Conservation (phyloP, 2,113 vertebrate genomes). For the Neodon shergylaensis region DNA sequence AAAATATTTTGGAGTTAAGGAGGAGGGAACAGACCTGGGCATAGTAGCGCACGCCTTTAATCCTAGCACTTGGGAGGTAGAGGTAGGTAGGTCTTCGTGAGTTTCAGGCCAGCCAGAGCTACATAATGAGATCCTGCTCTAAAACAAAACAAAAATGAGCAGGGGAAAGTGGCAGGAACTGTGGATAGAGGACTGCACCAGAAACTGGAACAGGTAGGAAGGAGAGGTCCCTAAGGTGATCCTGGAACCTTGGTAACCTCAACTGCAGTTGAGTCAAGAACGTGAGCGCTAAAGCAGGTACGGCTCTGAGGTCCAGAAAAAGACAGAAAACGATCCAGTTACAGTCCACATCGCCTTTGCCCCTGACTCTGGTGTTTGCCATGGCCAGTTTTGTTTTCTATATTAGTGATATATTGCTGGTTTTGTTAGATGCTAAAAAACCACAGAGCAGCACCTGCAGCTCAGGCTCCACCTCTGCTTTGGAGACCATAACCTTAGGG, state of each 20-base stretch:
- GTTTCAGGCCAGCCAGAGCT: background rate
- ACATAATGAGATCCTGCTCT: background rate
- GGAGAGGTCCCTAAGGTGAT: background rate
- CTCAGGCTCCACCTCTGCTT: background rate
- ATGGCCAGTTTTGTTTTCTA: background rate
- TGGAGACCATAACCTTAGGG: background rate
- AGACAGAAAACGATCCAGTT: background rate
- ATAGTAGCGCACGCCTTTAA: background rate
- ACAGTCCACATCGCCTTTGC: background rate
- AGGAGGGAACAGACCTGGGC: background rate
- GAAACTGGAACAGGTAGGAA: background rate
- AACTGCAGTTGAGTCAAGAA: slow-evolving; percentile 19
- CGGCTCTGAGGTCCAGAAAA: background rate
- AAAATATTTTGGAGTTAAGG: slow-evolving; percentile 10
- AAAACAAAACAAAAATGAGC: background rate
- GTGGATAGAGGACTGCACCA: background rate
- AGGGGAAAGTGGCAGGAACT: background rate
- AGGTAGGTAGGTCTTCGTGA: background rate
- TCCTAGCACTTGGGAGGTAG: background rate
- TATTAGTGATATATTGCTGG: background rate
- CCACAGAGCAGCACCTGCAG: background rate
- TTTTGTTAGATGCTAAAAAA: slow-evolving; percentile 27
- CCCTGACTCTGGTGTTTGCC: background rate
- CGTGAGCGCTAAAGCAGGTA: background rate
- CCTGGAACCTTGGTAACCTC: background rate